Conservation (phyloP, 2,113 vertebrate genomes). For the Pelodiscus sinensis region DNA sequence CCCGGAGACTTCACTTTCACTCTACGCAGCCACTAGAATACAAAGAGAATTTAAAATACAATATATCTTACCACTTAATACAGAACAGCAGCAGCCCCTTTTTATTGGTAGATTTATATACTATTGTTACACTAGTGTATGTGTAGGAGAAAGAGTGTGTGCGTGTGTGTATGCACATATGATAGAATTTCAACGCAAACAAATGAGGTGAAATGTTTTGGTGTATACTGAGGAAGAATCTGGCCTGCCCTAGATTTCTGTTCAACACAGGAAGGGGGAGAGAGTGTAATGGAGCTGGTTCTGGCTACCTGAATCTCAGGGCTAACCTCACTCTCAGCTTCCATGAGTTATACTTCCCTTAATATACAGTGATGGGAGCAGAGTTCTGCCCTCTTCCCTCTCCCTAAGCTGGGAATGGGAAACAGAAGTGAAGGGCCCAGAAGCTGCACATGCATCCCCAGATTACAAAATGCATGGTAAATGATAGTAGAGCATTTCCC, state of each 20-base stretch:
- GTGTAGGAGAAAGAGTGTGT: background rate
- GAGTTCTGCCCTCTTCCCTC: background rate
- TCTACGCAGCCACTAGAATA: fast-evolving
- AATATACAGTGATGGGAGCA: background rate
- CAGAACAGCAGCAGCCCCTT: background rate
- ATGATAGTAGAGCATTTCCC: background rate
- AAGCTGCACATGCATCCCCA: background rate
- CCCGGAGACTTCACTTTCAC: background rate
- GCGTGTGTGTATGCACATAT: background rate
- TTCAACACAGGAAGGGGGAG: background rate
- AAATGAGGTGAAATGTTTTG: background rate
- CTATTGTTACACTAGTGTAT: background rate
- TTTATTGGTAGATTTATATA: background rate
- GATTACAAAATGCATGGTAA: too few species aligned
- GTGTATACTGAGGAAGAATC: background rate
- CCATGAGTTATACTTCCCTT: background rate
- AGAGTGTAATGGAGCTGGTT: background rate
- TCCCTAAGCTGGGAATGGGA: background rate
- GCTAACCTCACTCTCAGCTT: background rate
- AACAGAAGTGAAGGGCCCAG: too few species aligned
- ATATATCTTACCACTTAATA: background rate
- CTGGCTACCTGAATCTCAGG: background rate
- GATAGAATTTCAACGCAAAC: background rate
- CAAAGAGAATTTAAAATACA: background rate
- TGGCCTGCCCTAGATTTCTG: background rate